Evolutionary conservation across 2,797 vertebrate species (phyloP).

Genomic region (Alouatta caraya): DNA sequence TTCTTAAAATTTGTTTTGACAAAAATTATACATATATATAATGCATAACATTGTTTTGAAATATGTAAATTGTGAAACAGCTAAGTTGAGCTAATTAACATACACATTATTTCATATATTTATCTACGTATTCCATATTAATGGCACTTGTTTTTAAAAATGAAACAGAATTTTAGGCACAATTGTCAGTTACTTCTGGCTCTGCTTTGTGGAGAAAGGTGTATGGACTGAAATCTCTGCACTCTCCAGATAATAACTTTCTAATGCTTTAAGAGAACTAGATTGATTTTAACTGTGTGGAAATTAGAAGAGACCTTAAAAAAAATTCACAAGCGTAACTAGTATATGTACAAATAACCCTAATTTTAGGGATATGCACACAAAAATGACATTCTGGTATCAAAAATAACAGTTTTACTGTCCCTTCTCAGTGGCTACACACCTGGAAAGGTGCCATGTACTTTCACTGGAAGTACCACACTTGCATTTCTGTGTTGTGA

Average conservation of each 20-base stretch:
- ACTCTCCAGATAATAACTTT: background rate
- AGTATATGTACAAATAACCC: background rate
- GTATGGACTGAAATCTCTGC: conserved; percentile 20
- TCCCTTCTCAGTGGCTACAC: background rate
- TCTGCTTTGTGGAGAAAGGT: conserved; percentile 60
- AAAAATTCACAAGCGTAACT: background rate
- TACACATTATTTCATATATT: background rate
- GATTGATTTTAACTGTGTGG: conserved; percentile 6
- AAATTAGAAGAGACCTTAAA: background rate
- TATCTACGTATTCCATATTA: conserved; percentile 76
- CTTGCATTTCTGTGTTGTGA: background rate
- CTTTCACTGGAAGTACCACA: conserved; percentile 23
- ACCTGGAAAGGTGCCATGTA: conserved; percentile 15
- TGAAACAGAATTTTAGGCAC: conserved; percentile 76
- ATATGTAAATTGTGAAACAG: background rate
- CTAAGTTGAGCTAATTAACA: background rate
- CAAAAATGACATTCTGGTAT: background rate
- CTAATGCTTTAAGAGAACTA: conserved; percentile 8
- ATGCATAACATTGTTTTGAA: background rate
- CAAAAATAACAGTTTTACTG: background rate
- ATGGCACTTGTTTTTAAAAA: conserved; percentile 84
- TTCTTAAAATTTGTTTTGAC: conserved; percentile 55
- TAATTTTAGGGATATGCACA: background rate
- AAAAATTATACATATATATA: conserved; percentile 18
- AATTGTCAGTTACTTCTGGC: conserved; percentile 52